These are phyloP conservation scores for Anoplolepis gracilipes DNA, from an alignment of 1,140 invertebrate species.

Conservation along the genomic window DNA sequence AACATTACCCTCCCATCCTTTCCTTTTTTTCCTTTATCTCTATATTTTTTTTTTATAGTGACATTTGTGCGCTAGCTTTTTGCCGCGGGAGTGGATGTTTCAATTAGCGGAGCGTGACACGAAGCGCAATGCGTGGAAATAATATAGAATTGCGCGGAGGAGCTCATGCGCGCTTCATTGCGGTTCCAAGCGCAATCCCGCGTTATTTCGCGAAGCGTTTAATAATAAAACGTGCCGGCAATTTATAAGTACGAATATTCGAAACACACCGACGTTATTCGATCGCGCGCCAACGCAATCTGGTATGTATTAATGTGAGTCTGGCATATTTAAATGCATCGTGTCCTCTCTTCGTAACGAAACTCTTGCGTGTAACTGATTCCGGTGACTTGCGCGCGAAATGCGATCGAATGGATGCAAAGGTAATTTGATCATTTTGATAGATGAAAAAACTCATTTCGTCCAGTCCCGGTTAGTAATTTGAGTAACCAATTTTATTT, in stretches of 20 bases:
- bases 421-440: constrained; percentile 42
- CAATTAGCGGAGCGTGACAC: constrained; percentile 38
- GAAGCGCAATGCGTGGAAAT: constrained; percentile 29
- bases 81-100: constrained; percentile 21
- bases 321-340: constrained; percentile 45
- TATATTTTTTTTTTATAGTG: neutral
- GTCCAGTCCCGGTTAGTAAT: neutral
- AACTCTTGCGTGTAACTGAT: constrained; percentile 27
- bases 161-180: constrained; percentile 9
- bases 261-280: neutral
- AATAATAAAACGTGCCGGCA: constrained; percentile 21
- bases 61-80: constrained; percentile 8
- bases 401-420: constrained; percentile 19
- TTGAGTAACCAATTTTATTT: neutral
- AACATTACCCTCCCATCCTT: neutral
- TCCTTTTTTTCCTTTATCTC: neutral
- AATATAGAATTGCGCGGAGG: constrained; percentile 15
- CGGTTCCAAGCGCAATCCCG: neutral
- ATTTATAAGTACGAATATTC: neutral
- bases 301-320: neutral
- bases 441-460: neutral
- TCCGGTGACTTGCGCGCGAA: constrained; percentile 26
- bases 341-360: neutral
- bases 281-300: constrained; percentile 10
- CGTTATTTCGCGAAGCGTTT: constrained; percentile 22